These are phyloP conservation scores for Emydocephalus ijimae DNA, from an alignment of 2,113 vertebrate species.

Conservation along the genomic window DNA sequence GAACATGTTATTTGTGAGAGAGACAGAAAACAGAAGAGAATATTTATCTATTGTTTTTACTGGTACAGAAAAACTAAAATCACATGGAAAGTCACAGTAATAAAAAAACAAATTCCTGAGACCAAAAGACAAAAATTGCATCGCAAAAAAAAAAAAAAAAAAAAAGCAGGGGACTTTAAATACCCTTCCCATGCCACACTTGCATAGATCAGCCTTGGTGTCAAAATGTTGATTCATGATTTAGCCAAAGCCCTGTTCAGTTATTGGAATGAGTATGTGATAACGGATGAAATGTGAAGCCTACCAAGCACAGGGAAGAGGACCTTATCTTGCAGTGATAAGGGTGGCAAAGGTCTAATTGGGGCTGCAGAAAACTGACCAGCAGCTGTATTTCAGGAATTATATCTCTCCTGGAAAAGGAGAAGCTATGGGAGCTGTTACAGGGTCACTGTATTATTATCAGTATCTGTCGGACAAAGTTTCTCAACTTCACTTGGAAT, in stretches of 20 bases:
- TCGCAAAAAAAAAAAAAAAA: neutral
- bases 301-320: neutral
- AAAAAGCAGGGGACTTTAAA: neutral
- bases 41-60: neutral
- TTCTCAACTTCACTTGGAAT: neutral
- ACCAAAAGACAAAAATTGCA: neutral
- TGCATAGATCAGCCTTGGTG: neutral
- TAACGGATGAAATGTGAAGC: neutral
- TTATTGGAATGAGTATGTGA: neutral
- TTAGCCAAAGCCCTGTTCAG: neutral
- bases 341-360: neutral
- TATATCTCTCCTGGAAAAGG: neutral
- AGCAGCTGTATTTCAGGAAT: neutral
- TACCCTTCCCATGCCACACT: neutral
- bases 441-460: neutral
- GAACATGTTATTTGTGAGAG: neutral
- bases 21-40: neutral
- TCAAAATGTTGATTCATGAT: neutral
- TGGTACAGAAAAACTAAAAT: neutral
- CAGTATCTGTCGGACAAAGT: neutral
- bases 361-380: neutral
- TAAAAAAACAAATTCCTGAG: neutral
- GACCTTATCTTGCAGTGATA: neutral
- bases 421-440: neutral
- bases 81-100: neutral